Evolutionary conservation across 1,140 invertebrate species (phyloP).

Genomic region (Danaus melanippus): DNA sequence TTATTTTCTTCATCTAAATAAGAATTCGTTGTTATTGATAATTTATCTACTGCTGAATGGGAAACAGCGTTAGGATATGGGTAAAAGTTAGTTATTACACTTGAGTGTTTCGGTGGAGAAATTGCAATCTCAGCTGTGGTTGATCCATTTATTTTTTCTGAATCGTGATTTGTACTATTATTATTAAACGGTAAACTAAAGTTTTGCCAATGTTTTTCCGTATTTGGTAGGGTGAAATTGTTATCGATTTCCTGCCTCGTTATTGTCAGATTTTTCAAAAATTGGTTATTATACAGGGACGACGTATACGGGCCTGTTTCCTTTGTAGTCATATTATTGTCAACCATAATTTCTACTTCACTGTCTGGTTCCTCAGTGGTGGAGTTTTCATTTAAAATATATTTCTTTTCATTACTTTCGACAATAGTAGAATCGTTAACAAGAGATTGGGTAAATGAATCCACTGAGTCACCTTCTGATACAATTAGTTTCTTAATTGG

Average conservation of each 20-base stretch:
- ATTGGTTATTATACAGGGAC: slow-evolving; percentile 33
- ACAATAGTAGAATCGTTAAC: slow-evolving; percentile 6
- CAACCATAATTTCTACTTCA: slow-evolving; percentile 10
- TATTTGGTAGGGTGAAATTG: slow-evolving; percentile 23
- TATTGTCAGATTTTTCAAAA: slow-evolving; percentile 27
- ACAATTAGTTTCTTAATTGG: no score
- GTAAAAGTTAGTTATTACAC: slow-evolving; percentile 9
- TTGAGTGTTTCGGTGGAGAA: slow-evolving; percentile 11
- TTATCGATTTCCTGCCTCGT: slow-evolving; percentile 19
- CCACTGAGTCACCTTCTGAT: background rate
- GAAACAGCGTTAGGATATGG: slow-evolving; percentile 30
- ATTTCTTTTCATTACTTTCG: slow-evolving; percentile 12
- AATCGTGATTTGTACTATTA: slow-evolving; percentile 7
- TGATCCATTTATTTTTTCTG: slow-evolving; percentile 5
- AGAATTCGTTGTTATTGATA: slow-evolving; percentile 47
- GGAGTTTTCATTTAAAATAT: slow-evolving; percentile 13
- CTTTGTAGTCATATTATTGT: slow-evolving; percentile 10
- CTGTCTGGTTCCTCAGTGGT: slow-evolving; percentile 12
- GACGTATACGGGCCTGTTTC: slow-evolving; percentile 28
- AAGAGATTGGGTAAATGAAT: slow-evolving; percentile 18
- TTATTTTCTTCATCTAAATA: slow-evolving; percentile 37
- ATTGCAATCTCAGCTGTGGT: slow-evolving; percentile 5
- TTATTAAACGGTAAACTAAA: slow-evolving; percentile 22
- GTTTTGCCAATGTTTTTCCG: slow-evolving; percentile 35
- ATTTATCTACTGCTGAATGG: slow-evolving; percentile 35